phyloP scores from a whole-genome alignment of 2,113 vertebrate species.

The Neofelis nebulosa region DNA sequence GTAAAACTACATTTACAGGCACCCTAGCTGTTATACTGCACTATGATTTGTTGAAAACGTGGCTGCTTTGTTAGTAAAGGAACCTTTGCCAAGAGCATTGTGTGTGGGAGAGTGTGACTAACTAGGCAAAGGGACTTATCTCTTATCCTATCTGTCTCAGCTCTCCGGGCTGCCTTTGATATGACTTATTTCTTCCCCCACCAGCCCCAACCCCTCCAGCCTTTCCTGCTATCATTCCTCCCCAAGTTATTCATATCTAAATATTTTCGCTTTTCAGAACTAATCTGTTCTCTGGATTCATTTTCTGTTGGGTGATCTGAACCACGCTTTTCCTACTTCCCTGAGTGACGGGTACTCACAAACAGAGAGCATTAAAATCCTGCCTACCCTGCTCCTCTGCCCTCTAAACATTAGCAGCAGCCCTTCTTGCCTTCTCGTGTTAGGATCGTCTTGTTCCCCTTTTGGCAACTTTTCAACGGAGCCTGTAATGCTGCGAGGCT shows the following conservation, averaged over 20 bases:
- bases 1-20: not conserved
- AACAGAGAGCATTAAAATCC: not conserved
- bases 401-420: not conserved
- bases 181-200: slow-evolving; percentile 15
- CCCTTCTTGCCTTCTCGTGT: not conserved
- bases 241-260: slow-evolving; percentile 30
- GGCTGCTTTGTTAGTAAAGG: slow-evolving; percentile 54
- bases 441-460: slow-evolving; percentile 21
- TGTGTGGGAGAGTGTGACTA: slow-evolving; percentile 68
- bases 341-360: not conserved
- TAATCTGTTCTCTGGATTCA: not conserved
- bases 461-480: slow-evolving; percentile 30
- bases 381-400: not conserved
- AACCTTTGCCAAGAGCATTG: slow-evolving; percentile 60
- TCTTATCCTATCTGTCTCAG: slow-evolving; percentile 39
- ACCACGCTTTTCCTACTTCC: not conserved
- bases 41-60: slow-evolving; percentile 16
- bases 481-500: not conserved
- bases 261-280: slow-evolving; percentile 41
- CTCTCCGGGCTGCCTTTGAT: slow-evolving; percentile 50
- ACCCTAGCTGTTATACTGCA: not conserved
- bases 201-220: not conserved
- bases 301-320: not conserved
- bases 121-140: slow-evolving; percentile 50
- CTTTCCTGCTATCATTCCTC: not conserved